These are phyloP conservation scores for Lerema accius DNA, from an alignment of 1,140 invertebrate genomes.

Conservation along the genomic window DNA sequence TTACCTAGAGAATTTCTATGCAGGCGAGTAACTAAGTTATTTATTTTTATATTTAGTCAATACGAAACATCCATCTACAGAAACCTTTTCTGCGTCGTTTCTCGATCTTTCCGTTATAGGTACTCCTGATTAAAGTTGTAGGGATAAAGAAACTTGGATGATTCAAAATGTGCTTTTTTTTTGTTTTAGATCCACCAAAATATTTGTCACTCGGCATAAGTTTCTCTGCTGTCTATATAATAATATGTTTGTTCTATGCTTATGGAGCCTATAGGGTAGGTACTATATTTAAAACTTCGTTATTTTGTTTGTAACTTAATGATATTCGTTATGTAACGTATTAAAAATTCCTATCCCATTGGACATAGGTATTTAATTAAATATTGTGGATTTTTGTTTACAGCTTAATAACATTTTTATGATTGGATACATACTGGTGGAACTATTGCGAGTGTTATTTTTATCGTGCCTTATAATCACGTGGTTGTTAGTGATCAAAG, in stretches of 20 bases:
- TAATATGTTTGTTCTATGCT: conserved; percentile 55
- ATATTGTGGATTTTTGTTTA: conserved; percentile 18
- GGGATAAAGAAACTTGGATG: too few relatives aligned
- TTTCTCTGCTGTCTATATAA: conserved; percentile 53
- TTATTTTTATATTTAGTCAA: too few relatives aligned
- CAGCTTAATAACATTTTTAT: conserved; percentile 67
- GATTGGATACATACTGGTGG: conserved; percentile 59
- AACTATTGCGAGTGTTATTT: conserved; percentile 59
- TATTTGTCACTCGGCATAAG: conserved; percentile 49
- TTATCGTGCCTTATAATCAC: conserved; percentile 49
- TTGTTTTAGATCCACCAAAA: conserved; percentile 65
- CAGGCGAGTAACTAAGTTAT: conserved; percentile 54
- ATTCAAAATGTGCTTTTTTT: too few relatives aligned
- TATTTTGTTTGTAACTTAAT: neutral
- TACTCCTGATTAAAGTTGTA: too few relatives aligned
- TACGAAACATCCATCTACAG: too few relatives aligned
- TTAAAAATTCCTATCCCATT: too few relatives aligned
- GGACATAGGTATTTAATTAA: neutral
- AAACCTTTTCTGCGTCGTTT: too few relatives aligned
- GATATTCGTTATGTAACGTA: too few relatives aligned
- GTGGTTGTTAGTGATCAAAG: conserved; percentile 60
- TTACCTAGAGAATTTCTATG: conserved; percentile 46
- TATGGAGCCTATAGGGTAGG: conserved; percentile 69
- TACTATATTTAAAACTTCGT: conserved; percentile 20
- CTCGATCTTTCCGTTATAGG: too few relatives aligned